Conservation (phyloP, 2,113 vertebrate species). For the Gymnogyps californianus region DNA sequence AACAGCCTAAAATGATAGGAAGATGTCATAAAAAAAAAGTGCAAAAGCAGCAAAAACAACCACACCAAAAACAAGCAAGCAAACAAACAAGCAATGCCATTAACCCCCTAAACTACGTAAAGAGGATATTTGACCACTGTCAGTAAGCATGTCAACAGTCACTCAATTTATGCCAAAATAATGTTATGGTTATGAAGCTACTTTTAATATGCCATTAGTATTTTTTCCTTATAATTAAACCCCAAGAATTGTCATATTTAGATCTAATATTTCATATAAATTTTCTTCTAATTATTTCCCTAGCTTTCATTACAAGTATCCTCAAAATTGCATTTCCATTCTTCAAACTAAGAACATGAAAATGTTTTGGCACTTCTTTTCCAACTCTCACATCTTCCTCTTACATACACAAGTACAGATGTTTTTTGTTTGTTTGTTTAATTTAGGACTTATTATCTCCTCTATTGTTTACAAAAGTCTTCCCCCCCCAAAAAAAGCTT, state of each 20-base stretch:
- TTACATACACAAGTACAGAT: rapidly evolving
- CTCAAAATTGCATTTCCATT: not conserved
- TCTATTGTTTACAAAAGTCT: not conserved
- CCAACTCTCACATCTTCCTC: not conserved
- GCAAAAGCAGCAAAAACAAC: not conserved
- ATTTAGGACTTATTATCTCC: not conserved
- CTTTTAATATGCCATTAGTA: not conserved
- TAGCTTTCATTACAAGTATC: not conserved
- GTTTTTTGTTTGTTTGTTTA: not conserved
- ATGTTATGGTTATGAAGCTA: not conserved
- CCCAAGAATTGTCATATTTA: not conserved
- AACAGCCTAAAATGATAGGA: not conserved
- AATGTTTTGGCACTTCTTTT: not conserved
- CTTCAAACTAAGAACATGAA: not conserved
- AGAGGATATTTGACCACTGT: not conserved
- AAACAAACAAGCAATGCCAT: rapidly evolving
- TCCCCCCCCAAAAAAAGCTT: rapidly evolving
- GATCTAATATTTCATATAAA: not conserved
- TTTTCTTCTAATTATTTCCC: not conserved
- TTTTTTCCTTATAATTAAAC: not conserved
- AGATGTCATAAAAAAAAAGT: not conserved
- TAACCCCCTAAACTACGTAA: not conserved
- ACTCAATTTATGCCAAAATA: not conserved
- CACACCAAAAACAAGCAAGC: not conserved
- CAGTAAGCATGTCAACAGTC: rapidly evolving